Base-by-base conservation (phyloP, 2,888 invertebrate species). In the Dromius quadrimaculatus region DNA sequence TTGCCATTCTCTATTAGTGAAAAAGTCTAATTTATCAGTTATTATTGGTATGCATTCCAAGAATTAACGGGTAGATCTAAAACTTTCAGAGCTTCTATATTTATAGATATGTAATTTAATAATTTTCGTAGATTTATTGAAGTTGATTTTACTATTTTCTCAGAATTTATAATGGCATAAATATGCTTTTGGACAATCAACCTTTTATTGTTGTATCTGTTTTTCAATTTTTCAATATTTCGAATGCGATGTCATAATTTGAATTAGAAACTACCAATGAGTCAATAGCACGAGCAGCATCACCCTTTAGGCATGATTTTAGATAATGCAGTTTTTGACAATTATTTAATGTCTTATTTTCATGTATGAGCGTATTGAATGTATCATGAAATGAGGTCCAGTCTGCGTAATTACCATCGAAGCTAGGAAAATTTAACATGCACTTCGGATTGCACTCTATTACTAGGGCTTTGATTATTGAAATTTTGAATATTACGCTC, bases 21-120 rank as follows among this genome's bases (percentile, higher is more conserved):
- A 20, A 4, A 8, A 11, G 23, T 69, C 71, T 34, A 71, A 50
- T 34, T 71, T 71, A 15, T 32, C 28, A 9, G 22, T 8, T 11
- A 69, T 2, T 9, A 71, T 15, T 47, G 36, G 43, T 13, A 50
- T 11, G 62, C 3, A 38, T 69, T 50, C 71, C 68, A 71, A 19
- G 15, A 15, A 32, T 64, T 28, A 8, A 41, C 28, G 8, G 34
- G 11, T 13, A 57, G 4, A 9, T 36, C 13, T 38, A 41, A 15
- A 20, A 32, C 38, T 20, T 65, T 38, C 4, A 71, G 34, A 11
- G 71, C 34, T 38, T 64, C 54, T 17, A 38, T 11, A 22, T 64
- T 28, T 9, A 64, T 23, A 13, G 34, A 20, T 71, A 13, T 59
- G 9, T 17, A 13, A 17, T 38, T 17, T 19, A 19, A 22, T 17